Conservation (phyloP, 2,888 invertebrate genomes). For the Latrodectus elegans region DNA sequence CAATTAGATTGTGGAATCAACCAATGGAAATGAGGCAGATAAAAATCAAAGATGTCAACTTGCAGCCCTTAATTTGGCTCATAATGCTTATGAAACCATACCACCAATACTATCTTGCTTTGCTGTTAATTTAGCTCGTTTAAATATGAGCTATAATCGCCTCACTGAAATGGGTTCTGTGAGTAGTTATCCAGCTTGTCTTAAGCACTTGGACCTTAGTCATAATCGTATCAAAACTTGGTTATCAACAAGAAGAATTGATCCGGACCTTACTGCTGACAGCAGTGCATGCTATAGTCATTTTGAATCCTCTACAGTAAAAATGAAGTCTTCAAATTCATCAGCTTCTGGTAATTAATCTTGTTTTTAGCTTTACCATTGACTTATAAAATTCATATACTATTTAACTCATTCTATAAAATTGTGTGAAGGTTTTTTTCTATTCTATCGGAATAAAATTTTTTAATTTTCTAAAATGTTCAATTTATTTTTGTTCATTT, state of each 20-base stretch:
- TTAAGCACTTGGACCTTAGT: conserved; percentile 93
- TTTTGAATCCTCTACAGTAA: conserved; percentile 45
- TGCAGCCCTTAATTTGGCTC: conserved; percentile 87
- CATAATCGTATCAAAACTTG: conserved; percentile 93
- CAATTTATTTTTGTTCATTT: too few species aligned
- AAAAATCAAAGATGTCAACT: conserved; percentile 80
- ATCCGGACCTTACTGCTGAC: conserved; percentile 51
- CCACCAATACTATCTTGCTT: conserved; percentile 92
- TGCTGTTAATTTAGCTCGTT: conserved; percentile 87
- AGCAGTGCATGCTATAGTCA: conserved; percentile 62
- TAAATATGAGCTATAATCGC: conserved; percentile 92
- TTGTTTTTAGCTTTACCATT: too few species aligned
- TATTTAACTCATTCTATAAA: too few species aligned
- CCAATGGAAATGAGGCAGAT: conserved; percentile 70
- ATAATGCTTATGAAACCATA: conserved; percentile 91
- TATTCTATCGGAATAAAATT: too few species aligned
- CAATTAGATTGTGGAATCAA: conserved; percentile 69
- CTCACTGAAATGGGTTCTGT: conserved; percentile 85
- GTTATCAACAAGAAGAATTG: conserved; percentile 76
- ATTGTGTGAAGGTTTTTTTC: too few species aligned
- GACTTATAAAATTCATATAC: too few species aligned
- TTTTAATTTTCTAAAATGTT: too few species aligned
- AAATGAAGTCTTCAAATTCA: conserved; percentile 43
- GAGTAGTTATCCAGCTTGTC: conserved; percentile 89
- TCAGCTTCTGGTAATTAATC: conserved; percentile 40